phyloP scores from a whole-genome alignment of 1,140 invertebrate species.

The Scaptomyza pallida region DNA sequence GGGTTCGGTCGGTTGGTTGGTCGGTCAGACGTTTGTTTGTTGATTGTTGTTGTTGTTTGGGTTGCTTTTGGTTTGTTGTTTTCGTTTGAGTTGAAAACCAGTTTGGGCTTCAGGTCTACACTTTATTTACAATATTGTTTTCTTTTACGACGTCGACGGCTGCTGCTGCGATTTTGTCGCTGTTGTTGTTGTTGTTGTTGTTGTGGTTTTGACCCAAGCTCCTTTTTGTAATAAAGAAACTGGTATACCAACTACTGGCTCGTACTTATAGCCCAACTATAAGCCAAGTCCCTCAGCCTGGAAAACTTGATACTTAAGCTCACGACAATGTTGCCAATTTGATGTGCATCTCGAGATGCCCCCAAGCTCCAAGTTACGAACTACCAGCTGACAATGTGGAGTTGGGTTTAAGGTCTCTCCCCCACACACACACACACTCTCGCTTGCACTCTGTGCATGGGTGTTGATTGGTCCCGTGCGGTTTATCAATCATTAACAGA shows the following conservation, averaged over 20 bases:
- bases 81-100: constrained; percentile 55
- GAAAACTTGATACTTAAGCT: constrained; percentile 32
- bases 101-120: constrained; percentile 78
- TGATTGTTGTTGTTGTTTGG: constrained; percentile 25
- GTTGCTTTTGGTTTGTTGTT: constrained; percentile 45
- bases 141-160: constrained; percentile 72
- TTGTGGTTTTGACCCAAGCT: constrained; percentile 77
- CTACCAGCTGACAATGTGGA: constrained; percentile 3
- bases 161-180: constrained; percentile 31
- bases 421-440: neutral
- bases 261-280: constrained; percentile 47
- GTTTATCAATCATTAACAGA: constrained; percentile 79
- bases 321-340: constrained; percentile 78
- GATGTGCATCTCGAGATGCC: constrained; percentile 53
- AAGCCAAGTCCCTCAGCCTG: constrained; percentile 6
- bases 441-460: constrained; percentile 20
- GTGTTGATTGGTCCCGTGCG: constrained; percentile 76
- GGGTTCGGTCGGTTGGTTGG: constrained; percentile 53
- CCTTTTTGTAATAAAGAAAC: constrained; percentile 79
- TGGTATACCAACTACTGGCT: constrained; percentile 71
- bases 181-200: constrained; percentile 45
- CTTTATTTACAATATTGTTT: constrained; percentile 82
- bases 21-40: constrained; percentile 44
- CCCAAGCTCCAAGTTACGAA: neutral
- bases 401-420: neutral